Conservation (phyloP, 2,888 invertebrate genomes). For the Scaptomyza cyrtandrae region DNA sequence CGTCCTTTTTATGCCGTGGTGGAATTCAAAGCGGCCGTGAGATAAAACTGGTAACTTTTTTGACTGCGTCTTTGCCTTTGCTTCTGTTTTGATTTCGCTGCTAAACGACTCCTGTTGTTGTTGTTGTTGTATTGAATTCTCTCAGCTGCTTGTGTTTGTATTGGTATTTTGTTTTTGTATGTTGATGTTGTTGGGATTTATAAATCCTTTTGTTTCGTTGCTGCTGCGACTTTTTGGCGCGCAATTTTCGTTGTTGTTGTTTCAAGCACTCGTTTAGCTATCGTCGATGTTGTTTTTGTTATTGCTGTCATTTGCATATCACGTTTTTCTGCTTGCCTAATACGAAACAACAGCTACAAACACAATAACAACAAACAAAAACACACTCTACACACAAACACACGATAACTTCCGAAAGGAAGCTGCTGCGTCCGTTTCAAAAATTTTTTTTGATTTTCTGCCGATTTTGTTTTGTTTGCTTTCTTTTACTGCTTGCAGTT, state of each 20-base stretch:
- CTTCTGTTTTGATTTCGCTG: slow-evolving; percentile 68
- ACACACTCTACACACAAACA: slow-evolving; percentile 26
- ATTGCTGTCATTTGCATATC: slow-evolving; percentile 70
- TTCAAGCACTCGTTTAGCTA: slow-evolving; percentile 53
- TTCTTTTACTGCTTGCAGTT: slow-evolving; percentile 20
- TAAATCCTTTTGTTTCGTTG: slow-evolving; percentile 71
- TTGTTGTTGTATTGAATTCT: slow-evolving; percentile 28
- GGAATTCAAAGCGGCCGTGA: slow-evolving; percentile 25
- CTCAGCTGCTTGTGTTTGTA: slow-evolving; percentile 61
- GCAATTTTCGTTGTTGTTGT: slow-evolving; percentile 56
- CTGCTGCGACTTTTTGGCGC: slow-evolving; percentile 64
- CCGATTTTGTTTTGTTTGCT: slow-evolving; percentile 14
- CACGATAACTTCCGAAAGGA: slow-evolving; percentile 34
- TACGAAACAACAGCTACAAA: slow-evolving; percentile 60
- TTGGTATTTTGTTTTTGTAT: slow-evolving; percentile 43
- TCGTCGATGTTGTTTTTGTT: slow-evolving; percentile 40
- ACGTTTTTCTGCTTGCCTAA: slow-evolving; percentile 73
- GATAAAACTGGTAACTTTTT: slow-evolving; percentile 68
- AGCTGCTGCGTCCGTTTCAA: slow-evolving; percentile 44
- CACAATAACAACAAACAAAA: slow-evolving; percentile 60
- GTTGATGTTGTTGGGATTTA: slow-evolving; percentile 28
- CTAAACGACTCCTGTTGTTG: slow-evolving; percentile 20
- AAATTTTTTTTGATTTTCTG: slow-evolving; percentile 3
- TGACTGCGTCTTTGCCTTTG: slow-evolving; percentile 31
- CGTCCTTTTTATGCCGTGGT: slow-evolving; percentile 59